Conservation (phyloP, 2,797 vertebrate genomes). For the Amblyopsis hoosieri region DNA sequence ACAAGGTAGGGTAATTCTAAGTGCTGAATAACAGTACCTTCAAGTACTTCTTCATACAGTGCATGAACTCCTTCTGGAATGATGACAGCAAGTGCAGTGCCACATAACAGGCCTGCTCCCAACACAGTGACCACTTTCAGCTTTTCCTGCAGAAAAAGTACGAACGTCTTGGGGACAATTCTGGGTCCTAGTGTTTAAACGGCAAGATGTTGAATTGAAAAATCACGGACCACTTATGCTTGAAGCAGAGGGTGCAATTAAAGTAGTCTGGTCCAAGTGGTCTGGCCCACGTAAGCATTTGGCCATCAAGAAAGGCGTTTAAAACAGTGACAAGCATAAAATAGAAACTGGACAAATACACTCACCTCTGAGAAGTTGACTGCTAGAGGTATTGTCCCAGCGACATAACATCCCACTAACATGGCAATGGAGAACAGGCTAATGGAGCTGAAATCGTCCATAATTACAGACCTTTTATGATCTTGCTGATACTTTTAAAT, state of each 20-base stretch:
- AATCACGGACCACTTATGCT: not conserved
- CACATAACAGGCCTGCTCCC: slow-evolving; percentile 95
- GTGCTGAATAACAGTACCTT: slow-evolving; percentile 74
- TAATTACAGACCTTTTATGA: slow-evolving; percentile 57
- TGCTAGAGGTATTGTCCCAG: slow-evolving; percentile 93
- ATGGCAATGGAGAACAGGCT: slow-evolving; percentile 93
- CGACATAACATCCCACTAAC: slow-evolving; percentile 96
- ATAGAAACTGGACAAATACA: not conserved
- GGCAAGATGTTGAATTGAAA: not conserved
- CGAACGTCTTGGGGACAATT: not conserved
- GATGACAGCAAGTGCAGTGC: slow-evolving; percentile 95
- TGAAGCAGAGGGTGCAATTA: not conserved
- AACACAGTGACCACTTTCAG: slow-evolving; percentile 95
- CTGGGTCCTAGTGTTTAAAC: not conserved
- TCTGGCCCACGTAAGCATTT: too few relatives aligned
- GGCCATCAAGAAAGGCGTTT: too few relatives aligned
- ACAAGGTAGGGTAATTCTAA: too few relatives aligned
- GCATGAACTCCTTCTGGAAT: slow-evolving; percentile 98
- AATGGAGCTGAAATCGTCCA: slow-evolving; percentile 96
- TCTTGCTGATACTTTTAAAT: slow-evolving; percentile 31
- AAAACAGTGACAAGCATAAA: too few relatives aligned
- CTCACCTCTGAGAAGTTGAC: slow-evolving; percentile 99
- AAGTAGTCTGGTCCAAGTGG: too few relatives aligned
- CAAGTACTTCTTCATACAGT: slow-evolving; percentile 94
- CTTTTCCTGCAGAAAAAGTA: slow-evolving; percentile 81